Percentiles rank a stretch among this genome's conserved stretches.
Evolutionary conservation across 2,113 vertebrate genomes (phyloP).

Genomic region (Poeciliopsis prolifica): DNA sequence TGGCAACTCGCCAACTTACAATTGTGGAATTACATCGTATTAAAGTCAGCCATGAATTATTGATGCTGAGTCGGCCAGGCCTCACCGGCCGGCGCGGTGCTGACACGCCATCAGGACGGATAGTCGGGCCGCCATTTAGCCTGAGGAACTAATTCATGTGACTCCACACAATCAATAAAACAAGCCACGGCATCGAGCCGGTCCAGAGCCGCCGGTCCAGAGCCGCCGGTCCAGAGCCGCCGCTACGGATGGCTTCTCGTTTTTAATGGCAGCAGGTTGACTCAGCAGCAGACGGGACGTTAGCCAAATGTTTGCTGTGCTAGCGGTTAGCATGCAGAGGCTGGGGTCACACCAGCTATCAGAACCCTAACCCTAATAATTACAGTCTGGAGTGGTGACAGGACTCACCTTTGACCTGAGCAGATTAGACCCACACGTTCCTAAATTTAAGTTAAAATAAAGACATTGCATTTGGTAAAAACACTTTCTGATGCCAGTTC

Average conservation of each 20-base stretch:
- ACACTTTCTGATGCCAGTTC: neutral
- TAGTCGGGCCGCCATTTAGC: slow-evolving; percentile 32
- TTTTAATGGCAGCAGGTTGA: slow-evolving; percentile 19
- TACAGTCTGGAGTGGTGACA: neutral
- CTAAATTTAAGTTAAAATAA: neutral
- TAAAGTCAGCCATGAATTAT: slow-evolving; percentile 70
- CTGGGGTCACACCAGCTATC: slow-evolving; percentile 46
- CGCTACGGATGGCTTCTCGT: no score
- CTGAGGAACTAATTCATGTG: slow-evolving; percentile 23
- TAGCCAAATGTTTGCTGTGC: slow-evolving; percentile 28
- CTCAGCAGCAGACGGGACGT: slow-evolving; percentile 16
- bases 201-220: no score
- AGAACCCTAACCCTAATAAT: neutral
- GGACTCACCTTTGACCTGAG: slow-evolving; percentile 8
- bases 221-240: no score
- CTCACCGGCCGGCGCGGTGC: slow-evolving; percentile 30
- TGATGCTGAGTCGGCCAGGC: slow-evolving; percentile 51
- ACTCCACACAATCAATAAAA: slow-evolving; percentile 49
- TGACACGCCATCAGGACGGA: slow-evolving; percentile 39
- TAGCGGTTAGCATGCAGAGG: slow-evolving; percentile 28
- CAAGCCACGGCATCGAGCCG: no score
- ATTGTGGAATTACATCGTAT: slow-evolving; percentile 68
- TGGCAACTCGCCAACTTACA: slow-evolving; percentile 55
- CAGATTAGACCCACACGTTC: slow-evolving; percentile 4
- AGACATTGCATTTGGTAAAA: neutral